Evolutionary conservation across 2,888 invertebrate genomes (phyloP), one percentile per base, ranked within the genome.

Genomic region (Mantis religiosa): DNA sequence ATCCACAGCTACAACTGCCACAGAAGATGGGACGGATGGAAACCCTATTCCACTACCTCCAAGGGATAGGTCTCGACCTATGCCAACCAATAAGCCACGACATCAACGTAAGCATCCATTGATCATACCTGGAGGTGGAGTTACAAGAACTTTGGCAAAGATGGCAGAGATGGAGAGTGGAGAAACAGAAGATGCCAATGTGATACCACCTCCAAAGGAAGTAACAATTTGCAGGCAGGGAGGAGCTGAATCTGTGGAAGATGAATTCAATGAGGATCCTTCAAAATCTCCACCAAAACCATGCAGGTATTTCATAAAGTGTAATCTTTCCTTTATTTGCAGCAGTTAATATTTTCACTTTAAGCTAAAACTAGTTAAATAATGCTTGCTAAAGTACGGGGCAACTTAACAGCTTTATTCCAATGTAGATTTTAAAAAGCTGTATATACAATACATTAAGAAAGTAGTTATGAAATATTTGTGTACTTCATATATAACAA

Each of bases 91-190:
- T 71, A 95, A 96, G 92, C 95, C 96, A 0, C 94, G 97, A 25
- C 97, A 97, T 92, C 96, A 97, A 89, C 94, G 97, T 82, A 97
- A 97, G 92, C 96, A 97, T 94, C 97, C 97, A 0, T 93, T 98
- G 82, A 96, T 97, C 87, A 96, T 97, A 91, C 97, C 97, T 4
- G 95, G 91, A 28, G 91, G 90, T n/a, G 91, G 90, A 85, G 89
- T 90, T 25, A 89, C 90, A 15, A 84, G 90, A 20, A 90, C 90
- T 15, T 54, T 91, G 28, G 91, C 90, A 20, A 91, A 90, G 88
- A 89, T 91, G 87, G 88, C 89, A 15, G 89, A 88, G 28, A 83
- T 83, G n/a, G 88, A 81, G 25, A 30, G 28, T 47, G 71, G 54
- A 7, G 54, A 41, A n/a, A 28, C 14, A 82, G 88, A 88, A 82